Percentiles rank a stretch among this genome's conserved stretches.
These are phyloP conservation scores for Stegophylla sp. DNA, from an alignment of 2,888 invertebrate genomes.

Conservation along the genomic window DNA sequence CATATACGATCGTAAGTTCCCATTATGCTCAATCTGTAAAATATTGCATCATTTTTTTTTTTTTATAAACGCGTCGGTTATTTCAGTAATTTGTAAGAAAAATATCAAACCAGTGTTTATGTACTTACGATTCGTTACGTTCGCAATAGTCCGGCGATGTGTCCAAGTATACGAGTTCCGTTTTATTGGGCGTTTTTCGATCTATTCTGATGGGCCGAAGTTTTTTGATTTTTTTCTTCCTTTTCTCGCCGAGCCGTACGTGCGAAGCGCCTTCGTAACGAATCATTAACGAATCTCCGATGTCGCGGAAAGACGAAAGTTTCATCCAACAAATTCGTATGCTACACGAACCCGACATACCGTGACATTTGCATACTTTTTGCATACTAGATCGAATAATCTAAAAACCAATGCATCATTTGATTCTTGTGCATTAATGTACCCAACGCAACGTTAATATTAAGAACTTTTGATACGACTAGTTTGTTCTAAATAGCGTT, in stretches of 20 bases:
- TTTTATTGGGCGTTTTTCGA: constrained; percentile 85
- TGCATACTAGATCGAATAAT: constrained; percentile 71
- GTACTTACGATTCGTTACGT: constrained; percentile 81
- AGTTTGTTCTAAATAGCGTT: too few species aligned
- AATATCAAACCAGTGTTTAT: background rate
- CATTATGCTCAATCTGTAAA: constrained; percentile 79
- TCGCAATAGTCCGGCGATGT: constrained; percentile 93
- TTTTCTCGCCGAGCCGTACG: constrained; percentile 76
- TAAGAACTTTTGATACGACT: too few species aligned
- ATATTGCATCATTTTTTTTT: too few species aligned
- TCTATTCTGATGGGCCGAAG: constrained; percentile 78
- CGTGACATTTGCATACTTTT: constrained; percentile 90
- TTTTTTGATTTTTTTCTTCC: constrained; percentile 71
- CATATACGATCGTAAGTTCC: constrained; percentile 84
- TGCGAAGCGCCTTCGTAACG: constrained; percentile 87
- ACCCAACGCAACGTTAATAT: too few species aligned
- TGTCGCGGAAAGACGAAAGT: constrained; percentile 76
- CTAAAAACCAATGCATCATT: constrained; percentile 32
- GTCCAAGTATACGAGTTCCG: constrained; percentile 87
- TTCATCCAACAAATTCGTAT: constrained; percentile 89
- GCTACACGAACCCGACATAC: constrained; percentile 91
- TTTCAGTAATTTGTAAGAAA: too few species aligned
- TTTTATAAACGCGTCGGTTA: too few species aligned
- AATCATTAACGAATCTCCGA: constrained; percentile 79
- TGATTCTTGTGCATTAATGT: too few species aligned